Conservation (phyloP, 2,888 invertebrate species). For the Portevinia maculata region DNA sequence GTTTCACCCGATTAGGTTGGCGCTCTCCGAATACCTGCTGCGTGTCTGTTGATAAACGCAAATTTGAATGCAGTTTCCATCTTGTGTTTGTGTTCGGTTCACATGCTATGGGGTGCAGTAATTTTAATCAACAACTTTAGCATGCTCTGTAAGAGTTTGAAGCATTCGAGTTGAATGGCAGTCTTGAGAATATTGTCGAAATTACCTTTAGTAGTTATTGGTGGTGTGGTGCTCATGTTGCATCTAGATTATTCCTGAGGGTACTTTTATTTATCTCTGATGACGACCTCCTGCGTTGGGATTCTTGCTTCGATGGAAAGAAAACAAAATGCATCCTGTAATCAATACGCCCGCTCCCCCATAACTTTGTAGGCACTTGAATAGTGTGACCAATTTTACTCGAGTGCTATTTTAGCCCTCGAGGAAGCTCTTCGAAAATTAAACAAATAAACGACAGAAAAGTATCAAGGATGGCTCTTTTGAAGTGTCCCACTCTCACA, state of each 20-base stretch:
- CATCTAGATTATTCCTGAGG: neutral
- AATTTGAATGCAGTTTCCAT: constrained; percentile 66
- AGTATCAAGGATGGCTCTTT: constrained; percentile 49
- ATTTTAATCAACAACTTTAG: constrained; percentile 58
- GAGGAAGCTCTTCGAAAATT: constrained; percentile 65
- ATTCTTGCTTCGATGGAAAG: too few relatives aligned
- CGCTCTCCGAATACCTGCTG: neutral
- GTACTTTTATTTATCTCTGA: constrained; percentile 3
- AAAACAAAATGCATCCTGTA: constrained; percentile 57
- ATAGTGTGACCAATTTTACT: constrained; percentile 68
- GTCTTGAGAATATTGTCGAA: constrained; percentile 40
- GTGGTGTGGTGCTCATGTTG: constrained; percentile 20
- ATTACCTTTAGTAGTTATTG: too few relatives aligned
- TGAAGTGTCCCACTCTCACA: constrained; percentile 27
- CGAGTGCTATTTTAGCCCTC: constrained; percentile 66
- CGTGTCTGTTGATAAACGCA: constrained; percentile 58
- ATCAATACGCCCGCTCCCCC: constrained; percentile 38
- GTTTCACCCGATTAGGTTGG: constrained; percentile 59
- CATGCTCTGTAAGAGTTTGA: constrained; percentile 14
- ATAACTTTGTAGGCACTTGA: constrained; percentile 37
- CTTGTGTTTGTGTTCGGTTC: constrained; percentile 23
- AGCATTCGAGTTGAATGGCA: neutral
- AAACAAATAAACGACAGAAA: constrained; percentile 64
- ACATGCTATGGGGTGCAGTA: constrained; percentile 38
- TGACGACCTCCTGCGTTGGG: neutral